Conservation (phyloP, 2,113 vertebrate genomes). For the Strix aluco region DNA sequence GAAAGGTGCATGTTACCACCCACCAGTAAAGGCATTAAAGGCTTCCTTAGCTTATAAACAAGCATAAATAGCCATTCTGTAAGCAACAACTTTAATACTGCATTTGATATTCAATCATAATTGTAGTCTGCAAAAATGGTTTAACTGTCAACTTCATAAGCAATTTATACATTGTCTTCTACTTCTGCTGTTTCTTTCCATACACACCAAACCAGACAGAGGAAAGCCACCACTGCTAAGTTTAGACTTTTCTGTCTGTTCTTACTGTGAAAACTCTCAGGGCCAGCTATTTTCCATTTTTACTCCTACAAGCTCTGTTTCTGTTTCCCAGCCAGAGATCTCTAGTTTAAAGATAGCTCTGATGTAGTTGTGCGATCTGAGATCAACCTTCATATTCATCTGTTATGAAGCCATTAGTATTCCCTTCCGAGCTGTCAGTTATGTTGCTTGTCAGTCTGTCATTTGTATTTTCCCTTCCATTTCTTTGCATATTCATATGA, state of each 20-base stretch:
- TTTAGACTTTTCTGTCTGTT: conserved; percentile 23
- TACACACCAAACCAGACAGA: neutral
- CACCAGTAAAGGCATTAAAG: neutral
- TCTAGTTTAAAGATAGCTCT: conserved; percentile 23
- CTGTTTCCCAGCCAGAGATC: conserved; percentile 8
- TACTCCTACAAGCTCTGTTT: conserved; percentile 13
- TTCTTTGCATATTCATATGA: neutral
- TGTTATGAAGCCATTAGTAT: neutral
- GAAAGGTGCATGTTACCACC: neutral
- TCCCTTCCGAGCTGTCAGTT: neutral
- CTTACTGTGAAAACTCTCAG: conserved; percentile 19
- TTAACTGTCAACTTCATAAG: neutral
- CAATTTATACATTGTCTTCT: neutral
- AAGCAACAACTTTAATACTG: neutral
- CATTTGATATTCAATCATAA: neutral
- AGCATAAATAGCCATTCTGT: neutral
- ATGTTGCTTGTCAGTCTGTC: neutral
- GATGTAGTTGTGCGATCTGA: neutral
- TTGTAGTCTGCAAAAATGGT: neutral
- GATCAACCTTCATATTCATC: neutral
- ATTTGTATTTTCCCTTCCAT: neutral
- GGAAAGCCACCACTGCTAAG: neutral
- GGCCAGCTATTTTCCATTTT: conserved; percentile 23
- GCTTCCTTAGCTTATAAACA: neutral
- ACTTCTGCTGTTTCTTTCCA: neutral